phyloP scores from a whole-genome alignment of 2,888 invertebrate species.

The Ametastegia equiseti region DNA sequence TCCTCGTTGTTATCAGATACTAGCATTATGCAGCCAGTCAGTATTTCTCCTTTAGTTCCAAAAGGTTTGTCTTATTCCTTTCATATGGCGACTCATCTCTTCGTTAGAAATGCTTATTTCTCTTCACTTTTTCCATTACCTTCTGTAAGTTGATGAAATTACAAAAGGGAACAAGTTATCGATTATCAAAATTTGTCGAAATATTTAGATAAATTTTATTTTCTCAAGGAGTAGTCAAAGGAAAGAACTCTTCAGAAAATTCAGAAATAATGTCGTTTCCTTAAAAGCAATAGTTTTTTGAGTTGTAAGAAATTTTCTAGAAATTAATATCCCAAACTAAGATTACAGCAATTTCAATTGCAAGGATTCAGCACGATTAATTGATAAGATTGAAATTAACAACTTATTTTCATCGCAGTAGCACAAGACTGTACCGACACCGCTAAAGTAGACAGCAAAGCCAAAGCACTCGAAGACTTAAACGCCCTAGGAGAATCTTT shows the following conservation, averaged over 20 bases:
- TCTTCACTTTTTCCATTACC: background rate
- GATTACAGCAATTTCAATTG: constrained; percentile 62
- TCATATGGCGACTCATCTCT: background rate
- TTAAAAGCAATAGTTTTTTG: too few species aligned
- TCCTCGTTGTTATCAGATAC: constrained; percentile 61
- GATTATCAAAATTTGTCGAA: too few species aligned
- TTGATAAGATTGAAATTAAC: constrained; percentile 54
- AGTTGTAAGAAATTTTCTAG: too few species aligned
- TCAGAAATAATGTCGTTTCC: too few species aligned
- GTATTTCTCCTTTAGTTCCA: constrained; percentile 63
- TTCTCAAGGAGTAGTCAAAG: too few species aligned
- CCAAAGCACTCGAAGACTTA: constrained; percentile 84
- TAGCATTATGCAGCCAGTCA: constrained; percentile 69
- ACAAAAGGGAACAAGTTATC: too few species aligned
- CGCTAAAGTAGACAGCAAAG: constrained; percentile 73
- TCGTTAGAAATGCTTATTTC: background rate
- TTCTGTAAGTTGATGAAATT: too few species aligned
- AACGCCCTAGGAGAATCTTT: constrained; percentile 90
- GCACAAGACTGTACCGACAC: constrained; percentile 57
- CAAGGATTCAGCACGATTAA: constrained; percentile 74
- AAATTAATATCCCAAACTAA: constrained; percentile 71
- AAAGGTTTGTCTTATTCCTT: constrained; percentile 76
- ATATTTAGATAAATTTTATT: too few species aligned
- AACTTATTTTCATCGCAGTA: constrained; percentile 28
- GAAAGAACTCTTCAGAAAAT: too few species aligned